Percentiles rank a stretch among this genome's conserved stretches.
Conservation (phyloP, 2,797 vertebrate species). For the Botia almorhae region DNA sequence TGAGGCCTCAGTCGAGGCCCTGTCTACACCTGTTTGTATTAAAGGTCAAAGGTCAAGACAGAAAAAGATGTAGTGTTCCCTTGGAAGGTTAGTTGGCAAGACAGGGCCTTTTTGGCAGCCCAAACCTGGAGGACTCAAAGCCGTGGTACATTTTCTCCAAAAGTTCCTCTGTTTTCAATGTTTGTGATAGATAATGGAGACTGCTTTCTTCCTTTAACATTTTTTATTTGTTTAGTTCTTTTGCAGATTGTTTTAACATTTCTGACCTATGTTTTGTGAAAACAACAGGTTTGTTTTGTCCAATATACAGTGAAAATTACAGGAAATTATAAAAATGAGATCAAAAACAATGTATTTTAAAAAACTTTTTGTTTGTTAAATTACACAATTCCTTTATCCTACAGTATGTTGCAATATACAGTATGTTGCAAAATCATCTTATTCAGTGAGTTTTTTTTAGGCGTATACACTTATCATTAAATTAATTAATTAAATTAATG, state of each 20-base stretch:
- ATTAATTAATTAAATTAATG: background rate
- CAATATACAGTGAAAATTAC: constrained; percentile 70
- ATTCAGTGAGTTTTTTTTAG: background rate
- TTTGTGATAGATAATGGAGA: constrained; percentile 70
- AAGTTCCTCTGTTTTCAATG: constrained; percentile 67
- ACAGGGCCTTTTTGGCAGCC: constrained; percentile 77
- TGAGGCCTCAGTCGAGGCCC: constrained; percentile 37
- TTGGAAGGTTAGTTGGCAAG: constrained; percentile 73
- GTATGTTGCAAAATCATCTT: constrained; percentile 4
- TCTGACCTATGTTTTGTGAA: constrained; percentile 62
- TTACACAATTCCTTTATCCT: background rate
- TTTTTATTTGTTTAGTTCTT: constrained; percentile 67
- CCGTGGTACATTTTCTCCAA: constrained; percentile 70
- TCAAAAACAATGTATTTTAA: constrained; percentile 72
- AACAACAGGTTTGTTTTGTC: constrained; percentile 82
- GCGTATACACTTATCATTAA: background rate
- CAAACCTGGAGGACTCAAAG: constrained; percentile 71
- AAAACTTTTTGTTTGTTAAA: constrained; percentile 47
- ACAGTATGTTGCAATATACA: constrained; percentile 14
- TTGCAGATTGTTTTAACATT: constrained; percentile 64
- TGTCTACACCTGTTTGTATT: constrained; percentile 21
- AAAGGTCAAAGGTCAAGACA: constrained; percentile 65
- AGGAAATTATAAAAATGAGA: constrained; percentile 63
- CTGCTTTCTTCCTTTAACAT: constrained; percentile 58
- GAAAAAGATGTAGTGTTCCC: constrained; percentile 46